phyloP scores from a whole-genome alignment of 2,797 vertebrate species.

The Thripadectes ignobilis region DNA sequence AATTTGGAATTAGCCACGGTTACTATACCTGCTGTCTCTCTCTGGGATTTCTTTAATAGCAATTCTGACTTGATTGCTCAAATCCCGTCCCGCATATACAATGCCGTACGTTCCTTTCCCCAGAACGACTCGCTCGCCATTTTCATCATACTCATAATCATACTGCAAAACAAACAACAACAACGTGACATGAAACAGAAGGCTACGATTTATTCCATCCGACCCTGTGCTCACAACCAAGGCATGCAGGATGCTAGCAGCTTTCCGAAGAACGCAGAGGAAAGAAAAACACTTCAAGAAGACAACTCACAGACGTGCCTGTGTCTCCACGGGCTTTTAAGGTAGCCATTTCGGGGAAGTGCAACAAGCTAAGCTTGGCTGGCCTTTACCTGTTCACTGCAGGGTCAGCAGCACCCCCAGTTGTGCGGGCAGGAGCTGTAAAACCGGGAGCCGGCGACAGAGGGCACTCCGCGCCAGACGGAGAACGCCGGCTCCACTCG shows the following conservation, averaged over 20 bases:
- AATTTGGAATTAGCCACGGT: background rate
- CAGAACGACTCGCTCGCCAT: conserved; percentile 89
- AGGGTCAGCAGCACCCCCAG: background rate
- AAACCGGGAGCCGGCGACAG: background rate
- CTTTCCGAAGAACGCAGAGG: background rate
- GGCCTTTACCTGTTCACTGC: too few relatives aligned
- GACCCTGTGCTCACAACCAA: background rate
- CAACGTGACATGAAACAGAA: background rate
- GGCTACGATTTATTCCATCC: background rate
- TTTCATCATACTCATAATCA: conserved; percentile 97
- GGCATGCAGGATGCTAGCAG: accelerated
- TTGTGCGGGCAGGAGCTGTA: background rate
- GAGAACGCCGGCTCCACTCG: background rate
- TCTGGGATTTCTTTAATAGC: conserved; percentile 99
- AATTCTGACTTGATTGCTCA: conserved; percentile 98
- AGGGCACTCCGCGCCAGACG: background rate
- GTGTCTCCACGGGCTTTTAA: background rate
- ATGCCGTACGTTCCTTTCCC: conserved; percentile 97
- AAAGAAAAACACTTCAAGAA: background rate
- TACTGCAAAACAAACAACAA: conserved; percentile 80
- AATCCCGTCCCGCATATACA: conserved; percentile 95
- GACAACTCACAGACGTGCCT: background rate
- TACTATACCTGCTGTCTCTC: conserved; percentile 92
- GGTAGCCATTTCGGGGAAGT: background rate
- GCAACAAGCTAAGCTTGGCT: background rate